phyloP scores from a whole-genome alignment of 2,113 vertebrate genomes.

The Acanthisitta chloris region DNA sequence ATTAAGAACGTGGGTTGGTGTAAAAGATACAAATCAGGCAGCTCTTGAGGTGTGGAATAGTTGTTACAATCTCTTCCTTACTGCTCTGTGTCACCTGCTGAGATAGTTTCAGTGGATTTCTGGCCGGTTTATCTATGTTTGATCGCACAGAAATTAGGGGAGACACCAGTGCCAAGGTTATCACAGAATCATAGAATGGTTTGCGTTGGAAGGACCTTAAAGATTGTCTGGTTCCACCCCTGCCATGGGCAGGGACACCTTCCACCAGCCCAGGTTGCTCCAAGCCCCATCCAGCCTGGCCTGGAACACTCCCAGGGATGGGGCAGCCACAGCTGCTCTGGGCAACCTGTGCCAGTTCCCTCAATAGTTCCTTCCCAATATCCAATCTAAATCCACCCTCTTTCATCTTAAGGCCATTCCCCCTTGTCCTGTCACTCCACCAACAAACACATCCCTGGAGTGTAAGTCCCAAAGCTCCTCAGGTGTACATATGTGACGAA shows the following conservation, averaged over 20 bases:
- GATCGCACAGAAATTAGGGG: background rate
- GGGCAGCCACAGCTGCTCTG: background rate
- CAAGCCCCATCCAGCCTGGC: background rate
- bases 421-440: background rate
- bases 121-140: background rate
- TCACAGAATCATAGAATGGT: background rate
- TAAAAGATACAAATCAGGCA: background rate
- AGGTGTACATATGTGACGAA: rapidly evolving
- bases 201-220: background rate
- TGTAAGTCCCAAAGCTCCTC: background rate
- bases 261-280: background rate
- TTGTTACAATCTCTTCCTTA: background rate
- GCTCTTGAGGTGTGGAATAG: rapidly evolving
- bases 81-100: background rate
- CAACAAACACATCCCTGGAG: background rate
- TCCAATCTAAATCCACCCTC: background rate
- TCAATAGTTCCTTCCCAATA: background rate
- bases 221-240: background rate
- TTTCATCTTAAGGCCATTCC: background rate
- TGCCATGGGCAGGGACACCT: background rate
- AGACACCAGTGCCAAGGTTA: background rate
- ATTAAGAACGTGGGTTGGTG: rapidly evolving
- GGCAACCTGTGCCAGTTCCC: background rate
- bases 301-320: background rate
- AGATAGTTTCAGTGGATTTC: background rate